Evolutionary conservation across 2,888 invertebrate species (phyloP).

Genomic region (Galerucella nymphaeae): DNA sequence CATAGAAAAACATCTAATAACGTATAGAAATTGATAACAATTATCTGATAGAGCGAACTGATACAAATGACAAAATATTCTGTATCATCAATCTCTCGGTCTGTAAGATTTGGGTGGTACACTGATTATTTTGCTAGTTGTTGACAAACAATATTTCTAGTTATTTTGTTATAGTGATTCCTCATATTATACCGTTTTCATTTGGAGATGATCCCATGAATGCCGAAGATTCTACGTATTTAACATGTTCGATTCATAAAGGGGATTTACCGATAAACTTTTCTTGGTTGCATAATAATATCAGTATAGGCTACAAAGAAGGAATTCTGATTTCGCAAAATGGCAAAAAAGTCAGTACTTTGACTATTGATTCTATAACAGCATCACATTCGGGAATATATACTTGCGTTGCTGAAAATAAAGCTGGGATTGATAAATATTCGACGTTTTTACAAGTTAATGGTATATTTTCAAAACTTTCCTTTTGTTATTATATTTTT

Average conservation of each 20-base stretch:
- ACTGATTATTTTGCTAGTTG: too few relatives aligned
- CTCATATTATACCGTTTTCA: constrained; percentile 71
- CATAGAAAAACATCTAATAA: not conserved
- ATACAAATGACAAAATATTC: too few relatives aligned
- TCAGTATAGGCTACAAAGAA: constrained; percentile 65
- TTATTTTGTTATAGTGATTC: constrained; percentile 15
- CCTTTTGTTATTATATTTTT: not conserved
- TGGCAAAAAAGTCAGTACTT: constrained; percentile 72
- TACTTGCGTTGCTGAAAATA: constrained; percentile 68
- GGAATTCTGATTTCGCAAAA: constrained; percentile 68
- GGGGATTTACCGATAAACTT: constrained; percentile 83
- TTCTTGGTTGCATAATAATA: constrained; percentile 74
- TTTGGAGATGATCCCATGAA: constrained; percentile 76
- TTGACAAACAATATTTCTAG: too few relatives aligned
- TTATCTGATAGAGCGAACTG: too few relatives aligned
- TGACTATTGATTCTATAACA: constrained; percentile 70
- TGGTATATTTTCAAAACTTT: constrained; percentile 66
- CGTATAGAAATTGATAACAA: too few relatives aligned
- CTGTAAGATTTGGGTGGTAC: too few relatives aligned
- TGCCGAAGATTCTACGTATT: constrained; percentile 55
- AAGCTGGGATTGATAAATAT: constrained; percentile 74
- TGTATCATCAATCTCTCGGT: too few relatives aligned
- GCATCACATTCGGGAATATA: constrained; percentile 70
- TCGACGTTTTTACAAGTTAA: constrained; percentile 75
- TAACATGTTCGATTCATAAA: constrained; percentile 75